These are phyloP conservation scores for Cyphomyrus plagiostoma DNA, from an alignment of 2,113 vertebrate genomes.

Conservation along the genomic window DNA sequence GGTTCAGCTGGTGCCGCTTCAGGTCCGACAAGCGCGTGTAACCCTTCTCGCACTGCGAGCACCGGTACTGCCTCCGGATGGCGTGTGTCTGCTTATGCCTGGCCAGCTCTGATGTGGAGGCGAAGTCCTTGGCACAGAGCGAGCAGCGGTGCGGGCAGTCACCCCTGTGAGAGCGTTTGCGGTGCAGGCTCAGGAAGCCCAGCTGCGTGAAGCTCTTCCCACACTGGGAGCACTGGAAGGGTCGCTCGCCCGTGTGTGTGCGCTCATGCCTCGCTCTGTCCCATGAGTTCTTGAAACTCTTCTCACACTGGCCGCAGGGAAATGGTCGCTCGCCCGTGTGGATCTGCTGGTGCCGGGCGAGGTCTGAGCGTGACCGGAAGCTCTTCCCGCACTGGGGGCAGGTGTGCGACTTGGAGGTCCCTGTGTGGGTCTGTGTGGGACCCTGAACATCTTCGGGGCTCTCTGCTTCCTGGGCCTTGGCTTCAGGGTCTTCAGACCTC, in stretches of 20 bases:
- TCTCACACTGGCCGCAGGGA: constrained; percentile 27
- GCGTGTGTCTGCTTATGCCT: constrained; percentile 40
- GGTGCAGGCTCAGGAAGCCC: constrained; percentile 22
- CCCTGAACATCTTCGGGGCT: constrained; percentile 47
- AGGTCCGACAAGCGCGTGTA: constrained; percentile 61
- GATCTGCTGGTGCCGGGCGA: constrained; percentile 44
- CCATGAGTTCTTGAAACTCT: constrained; percentile 14
- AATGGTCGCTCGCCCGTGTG: constrained; percentile 42
- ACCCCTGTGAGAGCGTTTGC: constrained; percentile 9
- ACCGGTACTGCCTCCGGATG: constrained; percentile 44
- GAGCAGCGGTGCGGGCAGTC: constrained; percentile 41
- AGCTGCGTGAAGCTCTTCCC: constrained; percentile 13
- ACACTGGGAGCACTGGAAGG: constrained; percentile 14
- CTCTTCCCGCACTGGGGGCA: constrained; percentile 46
- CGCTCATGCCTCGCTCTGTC: constrained; percentile 16
- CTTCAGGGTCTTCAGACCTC: constrained; percentile 31
- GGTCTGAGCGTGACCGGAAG: constrained; percentile 44
- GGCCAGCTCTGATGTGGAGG: constrained; percentile 49
- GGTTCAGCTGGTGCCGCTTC: constrained; percentile 57
- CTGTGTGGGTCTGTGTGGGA: not conserved
- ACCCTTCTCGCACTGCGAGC: constrained; percentile 55
- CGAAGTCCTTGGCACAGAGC: constrained; percentile 24
- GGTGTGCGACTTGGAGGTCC: constrained; percentile 17
- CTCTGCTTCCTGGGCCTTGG: constrained; percentile 36
- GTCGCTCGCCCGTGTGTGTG: constrained; percentile 19